These are phyloP conservation scores for Drosophila quinaria DNA, from an alignment of 2,888 invertebrate genomes.

Conservation along the genomic window DNA sequence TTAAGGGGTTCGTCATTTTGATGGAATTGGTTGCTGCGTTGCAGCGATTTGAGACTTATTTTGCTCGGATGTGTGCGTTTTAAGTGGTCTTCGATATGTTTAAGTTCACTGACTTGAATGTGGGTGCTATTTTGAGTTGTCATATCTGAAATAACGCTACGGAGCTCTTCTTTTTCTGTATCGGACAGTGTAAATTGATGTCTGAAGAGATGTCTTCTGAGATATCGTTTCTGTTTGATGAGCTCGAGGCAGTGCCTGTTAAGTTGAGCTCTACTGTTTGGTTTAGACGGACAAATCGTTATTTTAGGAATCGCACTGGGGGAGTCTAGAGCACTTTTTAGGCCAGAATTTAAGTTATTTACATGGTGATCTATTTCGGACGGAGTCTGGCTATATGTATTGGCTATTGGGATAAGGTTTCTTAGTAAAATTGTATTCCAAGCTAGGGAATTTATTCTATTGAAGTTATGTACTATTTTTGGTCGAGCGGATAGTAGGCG, in stretches of 20 bases:
- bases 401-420: constrained; percentile 4
- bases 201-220: constrained; percentile 6
- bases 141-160: too few species aligned
- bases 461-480: constrained; percentile 7
- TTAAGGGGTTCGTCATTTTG: too few species aligned
- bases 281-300: not conserved
- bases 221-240: not conserved
- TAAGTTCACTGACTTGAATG: too few species aligned
- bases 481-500: too few species aligned
- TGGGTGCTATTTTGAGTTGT: too few species aligned
- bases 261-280: not conserved
- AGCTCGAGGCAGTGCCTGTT: not conserved
- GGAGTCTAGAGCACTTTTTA: constrained; percentile 1
- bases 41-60: too few species aligned
- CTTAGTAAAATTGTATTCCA: constrained; percentile 8
- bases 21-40: too few species aligned
- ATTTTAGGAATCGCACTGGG: constrained; percentile 8
- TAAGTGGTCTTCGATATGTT: too few species aligned
- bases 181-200: too few species aligned
- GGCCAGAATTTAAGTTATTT: not conserved
- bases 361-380: constrained; percentile 10
- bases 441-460: not conserved
- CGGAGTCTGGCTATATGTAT: not conserved
- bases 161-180: too few species aligned
- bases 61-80: too few species aligned